Evolutionary conservation across 2,113 vertebrate species (phyloP).

Genomic region (rabbit (Oryctolagus cuniculus)): mOryCun1.1 NC_091442.1:13087001-13087500

Average conservation of each 20-base stretch:
- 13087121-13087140: not conserved
- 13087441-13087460: not conserved
- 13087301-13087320: conserved; percentile 25
- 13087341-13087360: not conserved
- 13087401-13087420: not conserved
- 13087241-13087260: not conserved
- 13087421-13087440: not conserved
- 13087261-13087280: conserved; percentile 14
- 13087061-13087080: conserved; percentile 35
- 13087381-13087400: conserved; percentile 41
- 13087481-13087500: not conserved
- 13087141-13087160: not conserved
- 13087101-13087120: not conserved
- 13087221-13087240: not conserved
- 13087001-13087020: conserved; percentile 46
- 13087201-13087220: not conserved
- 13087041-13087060: conserved; percentile 59
- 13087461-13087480: not conserved
- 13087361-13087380: conserved; percentile 6
- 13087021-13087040: conserved; percentile 44
- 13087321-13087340: conserved; percentile 3
- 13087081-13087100: conserved; percentile 49
- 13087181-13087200: conserved; percentile 20
- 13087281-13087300: conserved; percentile 54
- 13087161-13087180: conserved; percentile 11